Percentiles rank a stretch among this genome's conserved stretches.
Evolutionary conservation across 2,113 vertebrate species (phyloP).

Genomic region (Ptilorrhoa leucosticta): DNA sequence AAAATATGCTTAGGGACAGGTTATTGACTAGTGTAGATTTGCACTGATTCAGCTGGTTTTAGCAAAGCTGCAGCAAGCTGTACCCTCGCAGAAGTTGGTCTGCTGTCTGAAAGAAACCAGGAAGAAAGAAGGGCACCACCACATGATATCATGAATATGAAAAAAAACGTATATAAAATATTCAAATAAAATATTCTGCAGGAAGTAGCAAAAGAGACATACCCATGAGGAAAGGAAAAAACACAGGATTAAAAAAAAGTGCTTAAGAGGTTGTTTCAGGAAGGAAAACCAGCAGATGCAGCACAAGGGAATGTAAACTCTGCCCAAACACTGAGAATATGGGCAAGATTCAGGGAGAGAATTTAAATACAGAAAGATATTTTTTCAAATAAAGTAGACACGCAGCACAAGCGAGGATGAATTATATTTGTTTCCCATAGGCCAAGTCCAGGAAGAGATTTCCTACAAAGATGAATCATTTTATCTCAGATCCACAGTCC

Average conservation of each 20-base stretch:
- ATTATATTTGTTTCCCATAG: neutral
- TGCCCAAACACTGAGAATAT: neutral
- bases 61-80: neutral
- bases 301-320: neutral
- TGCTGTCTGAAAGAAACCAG: neutral
- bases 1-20: neutral
- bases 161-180: neutral
- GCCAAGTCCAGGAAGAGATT: neutral
- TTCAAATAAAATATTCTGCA: neutral
- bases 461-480: neutral
- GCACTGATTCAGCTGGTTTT: neutral
- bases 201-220: neutral
- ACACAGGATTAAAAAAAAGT: neutral
- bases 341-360: neutral
- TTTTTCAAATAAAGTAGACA: neutral
- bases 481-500: neutral
- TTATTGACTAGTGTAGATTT: neutral
- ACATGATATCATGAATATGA: neutral
- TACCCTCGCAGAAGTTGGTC: neutral
- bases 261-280: neutral
- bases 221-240: neutral
- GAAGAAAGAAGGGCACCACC: neutral
- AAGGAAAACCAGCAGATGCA: neutral
- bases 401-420: neutral
- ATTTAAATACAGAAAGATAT: neutral